Percentiles rank a stretch among this genome's conserved stretches.
Conservation (phyloP, 1,140 invertebrate genomes). For the Bombus soroeensis region DNA sequence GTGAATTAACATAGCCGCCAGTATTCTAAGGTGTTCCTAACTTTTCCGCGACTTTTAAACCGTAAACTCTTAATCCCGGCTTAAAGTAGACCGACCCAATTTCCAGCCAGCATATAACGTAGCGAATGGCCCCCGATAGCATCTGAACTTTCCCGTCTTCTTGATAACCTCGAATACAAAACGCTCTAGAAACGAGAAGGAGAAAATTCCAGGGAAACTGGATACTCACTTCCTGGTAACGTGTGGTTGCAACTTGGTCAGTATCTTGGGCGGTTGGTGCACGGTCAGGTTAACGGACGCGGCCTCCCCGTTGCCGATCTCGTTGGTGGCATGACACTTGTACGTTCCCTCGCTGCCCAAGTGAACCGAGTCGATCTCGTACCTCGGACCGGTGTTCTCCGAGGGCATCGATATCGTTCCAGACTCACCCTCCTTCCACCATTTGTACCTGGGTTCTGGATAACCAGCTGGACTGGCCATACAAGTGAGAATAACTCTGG, state of each 20-base stretch:
- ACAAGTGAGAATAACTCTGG: slow-evolving; percentile 92
- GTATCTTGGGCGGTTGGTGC: slow-evolving; percentile 92
- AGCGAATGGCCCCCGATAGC: background rate
- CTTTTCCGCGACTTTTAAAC: slow-evolving; percentile 8
- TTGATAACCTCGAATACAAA: background rate
- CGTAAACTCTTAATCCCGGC: slow-evolving; percentile 9
- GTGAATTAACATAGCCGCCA: slow-evolving; percentile 14
- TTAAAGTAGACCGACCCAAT: slow-evolving; percentile 26
- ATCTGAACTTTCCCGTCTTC: background rate
- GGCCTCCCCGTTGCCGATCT: slow-evolving; percentile 92
- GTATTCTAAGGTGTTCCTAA: background rate
- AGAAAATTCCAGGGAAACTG: background rate
- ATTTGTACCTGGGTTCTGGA: slow-evolving; percentile 93
- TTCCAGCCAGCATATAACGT: slow-evolving; percentile 1
- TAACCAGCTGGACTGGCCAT: slow-evolving; percentile 93
- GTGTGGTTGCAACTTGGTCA: slow-evolving; percentile 91
- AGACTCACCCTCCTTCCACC: slow-evolving; percentile 91
- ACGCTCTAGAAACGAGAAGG: background rate
- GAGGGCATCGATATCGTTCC: slow-evolving; percentile 85
- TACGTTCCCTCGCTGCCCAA: slow-evolving; percentile 93
- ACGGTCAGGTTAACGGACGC: slow-evolving; percentile 93
- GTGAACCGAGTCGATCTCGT: slow-evolving; percentile 92
- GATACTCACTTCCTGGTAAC: slow-evolving; percentile 86
- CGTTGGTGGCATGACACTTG: slow-evolving; percentile 94
- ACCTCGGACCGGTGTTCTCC: slow-evolving; percentile 89